Percentiles rank a stretch among this genome's conserved stretches.
These are phyloP conservation scores for Ceratina australensis DNA, from an alignment of 1,140 invertebrate genomes.

Conservation along the genomic window DNA sequence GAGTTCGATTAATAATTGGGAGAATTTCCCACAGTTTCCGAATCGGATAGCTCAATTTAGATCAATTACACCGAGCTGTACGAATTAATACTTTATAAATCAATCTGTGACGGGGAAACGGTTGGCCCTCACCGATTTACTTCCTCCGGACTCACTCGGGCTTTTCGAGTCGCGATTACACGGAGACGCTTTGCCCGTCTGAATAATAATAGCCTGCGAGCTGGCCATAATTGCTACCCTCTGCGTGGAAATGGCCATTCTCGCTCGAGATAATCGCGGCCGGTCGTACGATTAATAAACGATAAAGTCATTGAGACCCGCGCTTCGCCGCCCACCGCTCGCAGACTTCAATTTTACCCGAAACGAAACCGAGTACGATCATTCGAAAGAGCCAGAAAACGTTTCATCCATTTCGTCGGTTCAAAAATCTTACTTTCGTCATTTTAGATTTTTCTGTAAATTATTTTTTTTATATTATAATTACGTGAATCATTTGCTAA, in stretches of 20 bases:
- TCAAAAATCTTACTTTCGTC: no score
- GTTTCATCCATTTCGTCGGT: no score
- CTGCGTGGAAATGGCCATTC: constrained; percentile 71
- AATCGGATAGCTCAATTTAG: no score
- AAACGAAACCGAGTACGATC: no score
- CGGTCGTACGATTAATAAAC: constrained; percentile 74
- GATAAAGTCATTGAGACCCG: constrained; percentile 61
- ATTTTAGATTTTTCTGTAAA: no score
- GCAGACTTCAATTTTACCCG: not conserved
- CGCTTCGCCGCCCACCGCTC: constrained; percentile 34
- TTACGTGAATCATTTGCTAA: no score
- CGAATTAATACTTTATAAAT: constrained; percentile 74
- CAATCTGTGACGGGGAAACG: constrained; percentile 51
- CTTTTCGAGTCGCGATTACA: constrained; percentile 70
- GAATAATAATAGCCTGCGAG: constrained; percentile 71
- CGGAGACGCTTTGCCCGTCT: constrained; percentile 38
- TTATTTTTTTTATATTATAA: no score
- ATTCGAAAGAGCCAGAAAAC: no score
- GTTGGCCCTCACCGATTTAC: not conserved
- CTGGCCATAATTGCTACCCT: constrained; percentile 71
- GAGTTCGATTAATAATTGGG: no score
- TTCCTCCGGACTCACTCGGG: not conserved
- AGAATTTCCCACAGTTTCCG: no score
- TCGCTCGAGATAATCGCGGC: constrained; percentile 72
- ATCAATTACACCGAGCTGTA: no score